Evolutionary conservation across 2,888 invertebrate species (phyloP).

Genomic region (Cryptocheilus praepositus): DNA sequence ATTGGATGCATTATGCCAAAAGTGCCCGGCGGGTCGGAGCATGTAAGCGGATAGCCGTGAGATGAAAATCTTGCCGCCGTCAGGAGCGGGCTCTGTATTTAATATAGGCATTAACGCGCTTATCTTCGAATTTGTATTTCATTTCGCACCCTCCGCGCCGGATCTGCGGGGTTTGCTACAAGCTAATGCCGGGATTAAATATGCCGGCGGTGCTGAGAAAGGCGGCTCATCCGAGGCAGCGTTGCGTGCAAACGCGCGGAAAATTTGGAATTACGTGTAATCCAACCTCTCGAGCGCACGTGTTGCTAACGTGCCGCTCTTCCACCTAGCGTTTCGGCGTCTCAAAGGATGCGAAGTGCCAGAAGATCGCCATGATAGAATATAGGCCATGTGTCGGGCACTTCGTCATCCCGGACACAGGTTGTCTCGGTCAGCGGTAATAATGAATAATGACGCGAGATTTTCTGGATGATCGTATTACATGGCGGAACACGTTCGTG

Average conservation of each 20-base stretch:
- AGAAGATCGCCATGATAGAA: slow-evolving; percentile 21
- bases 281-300: neutral
- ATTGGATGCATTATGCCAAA: too few relatives aligned
- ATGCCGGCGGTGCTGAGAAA: too few relatives aligned
- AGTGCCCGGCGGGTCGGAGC: too few relatives aligned
- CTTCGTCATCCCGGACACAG: slow-evolving; percentile 32
- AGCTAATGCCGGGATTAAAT: too few relatives aligned
- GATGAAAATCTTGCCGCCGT: too few relatives aligned
- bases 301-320: neutral
- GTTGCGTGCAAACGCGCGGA: slow-evolving; percentile 3
- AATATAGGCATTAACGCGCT: too few relatives aligned
- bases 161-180: too few relatives aligned
- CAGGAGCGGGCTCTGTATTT: too few relatives aligned
- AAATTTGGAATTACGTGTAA: slow-evolving; percentile 6
- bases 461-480: slow-evolving; percentile 42
- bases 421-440: slow-evolving; percentile 22
- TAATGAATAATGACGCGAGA: slow-evolving; percentile 46
- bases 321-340: slow-evolving; percentile 23
- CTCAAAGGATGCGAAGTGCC: slow-evolving; percentile 34
- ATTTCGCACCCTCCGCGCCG: too few relatives aligned
- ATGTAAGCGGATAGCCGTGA: too few relatives aligned
- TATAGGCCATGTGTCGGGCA: slow-evolving; percentile 47
- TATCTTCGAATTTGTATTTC: too few relatives aligned
- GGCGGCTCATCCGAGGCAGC: too few relatives aligned
- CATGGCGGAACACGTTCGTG: neutral